These are phyloP conservation scores for Oscheius sp. DNA, from an alignment of 2,888 invertebrate genomes.

Conservation along the genomic window DNA sequence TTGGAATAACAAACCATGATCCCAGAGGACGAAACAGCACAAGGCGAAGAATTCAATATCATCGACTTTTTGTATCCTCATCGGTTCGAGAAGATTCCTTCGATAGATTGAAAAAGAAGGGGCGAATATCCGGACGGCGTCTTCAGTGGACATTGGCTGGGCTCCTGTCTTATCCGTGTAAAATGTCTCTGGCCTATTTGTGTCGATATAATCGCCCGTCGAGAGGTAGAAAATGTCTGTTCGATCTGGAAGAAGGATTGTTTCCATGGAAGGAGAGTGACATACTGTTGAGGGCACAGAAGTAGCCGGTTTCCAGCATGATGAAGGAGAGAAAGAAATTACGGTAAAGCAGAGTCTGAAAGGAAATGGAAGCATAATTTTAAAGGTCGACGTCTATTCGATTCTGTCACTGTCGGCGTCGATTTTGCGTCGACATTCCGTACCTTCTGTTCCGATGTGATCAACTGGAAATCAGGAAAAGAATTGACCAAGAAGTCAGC, in stretches of 20 bases:
- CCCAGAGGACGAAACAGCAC: slow-evolving; percentile 52
- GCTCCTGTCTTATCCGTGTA: slow-evolving; percentile 41
- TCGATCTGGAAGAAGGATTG: slow-evolving; percentile 39
- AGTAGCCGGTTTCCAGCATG: slow-evolving; percentile 56
- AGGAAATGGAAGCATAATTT: background rate
- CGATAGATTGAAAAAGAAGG: slow-evolving; percentile 55
- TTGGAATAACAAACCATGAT: slow-evolving; percentile 41
- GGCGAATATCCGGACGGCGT: slow-evolving; percentile 53
- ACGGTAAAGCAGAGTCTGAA: slow-evolving; percentile 48
- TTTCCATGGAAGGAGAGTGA: background rate
- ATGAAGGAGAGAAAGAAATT: slow-evolving; percentile 54
- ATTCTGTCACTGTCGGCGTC: no score
- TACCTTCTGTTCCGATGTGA: slow-evolving; percentile 48
- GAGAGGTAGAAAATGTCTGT: slow-evolving; percentile 52
- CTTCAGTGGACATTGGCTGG: slow-evolving; percentile 48
- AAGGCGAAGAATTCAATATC: slow-evolving; percentile 53
- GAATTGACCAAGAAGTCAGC: slow-evolving; percentile 53
- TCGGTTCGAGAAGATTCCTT: slow-evolving; percentile 53
- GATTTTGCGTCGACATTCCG: no score
- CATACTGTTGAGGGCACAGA: slow-evolving; percentile 44
- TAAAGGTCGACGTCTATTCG: no score
- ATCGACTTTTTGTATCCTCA: slow-evolving; percentile 49
- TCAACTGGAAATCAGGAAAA: slow-evolving; percentile 40
- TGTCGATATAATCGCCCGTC: slow-evolving; percentile 54
- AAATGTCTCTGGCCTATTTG: slow-evolving; percentile 50